Conservation (phyloP, 2,797 vertebrate genomes). For the Adrianichthys oophorus region DNA sequence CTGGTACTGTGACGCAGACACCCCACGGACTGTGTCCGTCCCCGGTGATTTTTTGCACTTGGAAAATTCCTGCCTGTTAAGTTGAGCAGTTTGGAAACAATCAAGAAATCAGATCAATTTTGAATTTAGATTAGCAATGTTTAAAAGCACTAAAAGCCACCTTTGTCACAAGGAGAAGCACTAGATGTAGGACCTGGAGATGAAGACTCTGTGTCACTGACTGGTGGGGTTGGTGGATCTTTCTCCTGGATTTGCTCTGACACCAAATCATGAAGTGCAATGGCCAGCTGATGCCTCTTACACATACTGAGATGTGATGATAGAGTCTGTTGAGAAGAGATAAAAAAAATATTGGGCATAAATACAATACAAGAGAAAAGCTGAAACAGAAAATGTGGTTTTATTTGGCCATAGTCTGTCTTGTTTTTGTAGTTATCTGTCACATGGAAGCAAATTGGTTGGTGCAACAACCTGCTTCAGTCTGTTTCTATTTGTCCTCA, state of each 20-base stretch:
- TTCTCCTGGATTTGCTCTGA: conserved; percentile 68
- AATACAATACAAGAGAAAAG: too few species aligned
- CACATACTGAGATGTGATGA: conserved; percentile 58
- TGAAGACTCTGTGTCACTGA: conserved; percentile 42
- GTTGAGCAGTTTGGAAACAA: conserved; percentile 1
- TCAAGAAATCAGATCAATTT: background rate
- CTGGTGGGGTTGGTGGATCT: conserved; percentile 55
- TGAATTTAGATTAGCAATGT: background rate
- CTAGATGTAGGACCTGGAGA: conserved; percentile 39
- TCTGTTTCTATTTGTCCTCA: background rate
- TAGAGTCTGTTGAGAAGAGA: conserved; percentile 53
- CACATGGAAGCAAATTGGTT: too few species aligned
- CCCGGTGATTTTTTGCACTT: conserved; percentile 38
- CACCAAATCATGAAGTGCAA: conserved; percentile 61
- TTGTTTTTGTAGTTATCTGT: too few species aligned
- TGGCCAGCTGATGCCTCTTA: conserved; percentile 62
- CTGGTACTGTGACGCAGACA: conserved; percentile 76
- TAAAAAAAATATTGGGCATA: background rate
- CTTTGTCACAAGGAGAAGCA: conserved; percentile 46
- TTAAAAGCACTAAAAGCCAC: conserved; percentile 21
- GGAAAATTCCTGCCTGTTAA: conserved; percentile 56
- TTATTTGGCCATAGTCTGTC: background rate
- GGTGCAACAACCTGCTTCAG: too few species aligned
- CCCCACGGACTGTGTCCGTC: conserved; percentile 30
- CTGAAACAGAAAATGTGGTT: background rate